These are phyloP conservation scores for Anadara kagoshimensis DNA, from an alignment of 1,140 invertebrate genomes.

Conservation along the genomic window DNA sequence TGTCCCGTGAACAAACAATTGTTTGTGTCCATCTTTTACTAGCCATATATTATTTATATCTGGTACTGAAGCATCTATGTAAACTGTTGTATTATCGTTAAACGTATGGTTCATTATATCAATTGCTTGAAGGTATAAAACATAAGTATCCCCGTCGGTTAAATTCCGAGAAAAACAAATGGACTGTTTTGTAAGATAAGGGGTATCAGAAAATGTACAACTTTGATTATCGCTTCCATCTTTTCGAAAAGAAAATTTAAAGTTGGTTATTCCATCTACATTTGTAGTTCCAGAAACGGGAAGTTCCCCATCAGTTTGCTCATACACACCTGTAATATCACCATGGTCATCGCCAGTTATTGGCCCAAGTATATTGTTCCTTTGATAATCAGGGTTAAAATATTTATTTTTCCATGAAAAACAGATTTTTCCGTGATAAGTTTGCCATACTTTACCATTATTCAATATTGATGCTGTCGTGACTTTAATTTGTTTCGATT, in stretches of 20 bases:
- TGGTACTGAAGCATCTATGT: slow-evolving; percentile 48
- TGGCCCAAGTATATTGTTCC: slow-evolving; percentile 29
- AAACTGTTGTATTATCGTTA: slow-evolving; percentile 34
- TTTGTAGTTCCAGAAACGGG: slow-evolving; percentile 32
- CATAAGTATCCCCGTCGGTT: slow-evolving; percentile 49
- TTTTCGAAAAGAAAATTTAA: slow-evolving; percentile 16
- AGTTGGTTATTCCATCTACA: slow-evolving; percentile 29
- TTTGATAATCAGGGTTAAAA: slow-evolving; percentile 26
- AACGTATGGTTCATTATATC: slow-evolving; percentile 46
- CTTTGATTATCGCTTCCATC: neutral
- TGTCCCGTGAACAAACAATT: slow-evolving; percentile 47
- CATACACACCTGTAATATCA: slow-evolving; percentile 24
- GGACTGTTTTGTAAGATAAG: slow-evolving; percentile 27
- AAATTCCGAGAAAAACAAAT: slow-evolving; percentile 22
- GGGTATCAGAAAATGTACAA: neutral
- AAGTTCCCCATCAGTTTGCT: slow-evolving; percentile 26
- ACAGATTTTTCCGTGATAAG: slow-evolving; percentile 25
- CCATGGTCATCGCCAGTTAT: slow-evolving; percentile 11
- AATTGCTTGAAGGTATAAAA: slow-evolving; percentile 32
- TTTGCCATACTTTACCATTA: slow-evolving; percentile 38
- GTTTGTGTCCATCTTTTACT: slow-evolving; percentile 21
- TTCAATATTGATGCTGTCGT: slow-evolving; percentile 1
- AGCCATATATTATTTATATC: slow-evolving; percentile 43
- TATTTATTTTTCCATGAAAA: slow-evolving; percentile 35
- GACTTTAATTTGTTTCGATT: slow-evolving; percentile 1